Evolutionary conservation across 2,888 invertebrate species (phyloP).

Genomic region (Pilophorus perplexus): DNA sequence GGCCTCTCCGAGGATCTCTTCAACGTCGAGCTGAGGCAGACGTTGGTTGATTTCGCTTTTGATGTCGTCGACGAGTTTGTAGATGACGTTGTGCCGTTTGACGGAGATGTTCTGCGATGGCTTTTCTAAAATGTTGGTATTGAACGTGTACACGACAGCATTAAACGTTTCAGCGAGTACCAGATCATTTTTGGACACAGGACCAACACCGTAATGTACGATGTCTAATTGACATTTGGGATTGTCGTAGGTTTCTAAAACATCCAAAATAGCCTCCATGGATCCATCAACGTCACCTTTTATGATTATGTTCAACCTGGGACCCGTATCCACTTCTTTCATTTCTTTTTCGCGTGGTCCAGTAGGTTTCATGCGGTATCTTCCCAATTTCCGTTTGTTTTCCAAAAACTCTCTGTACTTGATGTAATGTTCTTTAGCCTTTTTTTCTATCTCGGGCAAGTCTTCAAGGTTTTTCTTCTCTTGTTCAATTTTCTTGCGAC

Average conservation of each 20-base stretch:
- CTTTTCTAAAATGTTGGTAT: slow-evolving; percentile 59
- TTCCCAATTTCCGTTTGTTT: slow-evolving; percentile 62
- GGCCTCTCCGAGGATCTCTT: slow-evolving; percentile 82
- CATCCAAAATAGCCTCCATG: slow-evolving; percentile 90
- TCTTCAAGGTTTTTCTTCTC: slow-evolving; percentile 59
- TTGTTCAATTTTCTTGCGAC: slow-evolving; percentile 58
- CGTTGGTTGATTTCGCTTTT: slow-evolving; percentile 70
- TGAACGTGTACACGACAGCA: slow-evolving; percentile 86
- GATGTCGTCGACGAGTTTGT: slow-evolving; percentile 85
- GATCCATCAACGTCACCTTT: slow-evolving; percentile 95
- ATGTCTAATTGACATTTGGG: slow-evolving; percentile 74
- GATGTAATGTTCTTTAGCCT: slow-evolving; percentile 63
- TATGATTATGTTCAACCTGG: slow-evolving; percentile 55
- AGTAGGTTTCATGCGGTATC: slow-evolving; percentile 56
- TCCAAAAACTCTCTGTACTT: slow-evolving; percentile 64
- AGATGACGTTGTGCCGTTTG: slow-evolving; percentile 82
- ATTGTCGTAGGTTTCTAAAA: slow-evolving; percentile 81
- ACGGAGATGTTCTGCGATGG: slow-evolving; percentile 56
- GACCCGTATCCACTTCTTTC: slow-evolving; percentile 47
- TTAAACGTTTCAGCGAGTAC: slow-evolving; percentile 73
- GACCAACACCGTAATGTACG: slow-evolving; percentile 87
- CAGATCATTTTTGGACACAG: slow-evolving; percentile 77
- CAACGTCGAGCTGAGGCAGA: slow-evolving; percentile 70
- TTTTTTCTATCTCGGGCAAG: slow-evolving; percentile 61
- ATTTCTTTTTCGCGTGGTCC: slow-evolving; percentile 64